Evolutionary conservation across 2,797 vertebrate species (phyloP).

Genomic region (Hypotaenidia philippensis): DNA sequence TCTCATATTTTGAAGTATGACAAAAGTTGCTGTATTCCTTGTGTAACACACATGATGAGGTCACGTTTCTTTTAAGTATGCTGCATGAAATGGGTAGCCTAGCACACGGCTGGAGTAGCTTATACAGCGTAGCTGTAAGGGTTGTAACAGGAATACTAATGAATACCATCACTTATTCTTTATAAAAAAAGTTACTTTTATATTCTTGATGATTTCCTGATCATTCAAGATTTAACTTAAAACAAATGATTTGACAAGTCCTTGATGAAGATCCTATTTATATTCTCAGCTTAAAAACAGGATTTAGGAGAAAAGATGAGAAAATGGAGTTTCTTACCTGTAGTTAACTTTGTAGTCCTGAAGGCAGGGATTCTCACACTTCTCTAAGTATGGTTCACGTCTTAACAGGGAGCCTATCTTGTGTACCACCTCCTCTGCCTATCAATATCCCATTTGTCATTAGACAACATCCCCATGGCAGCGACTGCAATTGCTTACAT

Average conservation of each 20-base stretch:
- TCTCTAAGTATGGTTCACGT: background rate
- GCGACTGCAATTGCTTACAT: background rate
- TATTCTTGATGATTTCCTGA: background rate
- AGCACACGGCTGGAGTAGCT: background rate
- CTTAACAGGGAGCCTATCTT: background rate
- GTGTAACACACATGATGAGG: background rate
- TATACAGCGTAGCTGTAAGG: background rate
- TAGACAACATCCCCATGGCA: background rate
- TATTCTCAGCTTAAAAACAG: conserved; percentile 7
- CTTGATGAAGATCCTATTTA: background rate
- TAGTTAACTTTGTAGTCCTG: background rate
- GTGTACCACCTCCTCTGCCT: background rate
- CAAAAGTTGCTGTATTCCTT: background rate
- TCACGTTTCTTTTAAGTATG: background rate
- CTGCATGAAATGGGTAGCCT: background rate
- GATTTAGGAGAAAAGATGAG: background rate
- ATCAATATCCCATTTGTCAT: background rate
- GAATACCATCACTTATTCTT: background rate
- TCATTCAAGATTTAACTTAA: conserved; percentile 12
- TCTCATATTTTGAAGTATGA: background rate
- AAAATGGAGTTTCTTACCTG: background rate
- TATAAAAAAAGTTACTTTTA: background rate
- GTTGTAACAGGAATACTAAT: background rate
- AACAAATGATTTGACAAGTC: background rate
- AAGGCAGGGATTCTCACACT: background rate